phyloP scores from a whole-genome alignment of 1,140 invertebrate species.

The Microplitis demolitor region DNA sequence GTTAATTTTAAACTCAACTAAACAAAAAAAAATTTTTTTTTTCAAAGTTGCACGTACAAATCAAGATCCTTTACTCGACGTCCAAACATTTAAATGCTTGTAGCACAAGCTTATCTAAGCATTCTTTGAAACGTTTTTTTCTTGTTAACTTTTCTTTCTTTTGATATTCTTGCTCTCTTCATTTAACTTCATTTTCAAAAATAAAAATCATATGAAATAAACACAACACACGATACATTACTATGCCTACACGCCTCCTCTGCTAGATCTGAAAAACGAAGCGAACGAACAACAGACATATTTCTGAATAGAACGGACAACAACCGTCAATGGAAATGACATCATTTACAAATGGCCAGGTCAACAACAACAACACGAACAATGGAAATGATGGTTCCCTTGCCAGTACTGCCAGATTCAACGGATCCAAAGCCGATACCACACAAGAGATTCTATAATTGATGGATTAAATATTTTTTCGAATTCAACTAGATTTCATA shows the following conservation, averaged over 20 bases:
- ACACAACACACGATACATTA: constrained; percentile 51
- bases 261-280: constrained; percentile 59
- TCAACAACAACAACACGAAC: constrained; percentile 62
- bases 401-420: constrained; percentile 27
- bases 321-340: constrained; percentile 66
- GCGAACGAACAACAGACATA: constrained; percentile 57
- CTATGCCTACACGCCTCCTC: constrained; percentile 46
- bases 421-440: neutral
- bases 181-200: constrained; percentile 16
- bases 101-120: neutral
- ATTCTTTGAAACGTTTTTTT: neutral
- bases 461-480: constrained; percentile 1
- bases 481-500: neutral
- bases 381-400: constrained; percentile 34
- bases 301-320: constrained; percentile 62
- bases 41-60: neutral
- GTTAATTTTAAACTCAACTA: neutral
- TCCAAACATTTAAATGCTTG: neutral
- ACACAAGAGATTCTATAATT: neutral
- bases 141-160: constrained; percentile 4
- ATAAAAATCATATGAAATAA: constrained; percentile 30
- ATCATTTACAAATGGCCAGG: constrained; percentile 65
- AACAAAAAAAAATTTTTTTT: no score
- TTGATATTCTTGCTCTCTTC: constrained; percentile 18
- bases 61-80: constrained; percentile 11